Evolutionary conservation across 2,113 vertebrate genomes (phyloP), one percentile per base, ranked within the genome.

Genomic region (Hemiscyllium ocellatum): DNA sequence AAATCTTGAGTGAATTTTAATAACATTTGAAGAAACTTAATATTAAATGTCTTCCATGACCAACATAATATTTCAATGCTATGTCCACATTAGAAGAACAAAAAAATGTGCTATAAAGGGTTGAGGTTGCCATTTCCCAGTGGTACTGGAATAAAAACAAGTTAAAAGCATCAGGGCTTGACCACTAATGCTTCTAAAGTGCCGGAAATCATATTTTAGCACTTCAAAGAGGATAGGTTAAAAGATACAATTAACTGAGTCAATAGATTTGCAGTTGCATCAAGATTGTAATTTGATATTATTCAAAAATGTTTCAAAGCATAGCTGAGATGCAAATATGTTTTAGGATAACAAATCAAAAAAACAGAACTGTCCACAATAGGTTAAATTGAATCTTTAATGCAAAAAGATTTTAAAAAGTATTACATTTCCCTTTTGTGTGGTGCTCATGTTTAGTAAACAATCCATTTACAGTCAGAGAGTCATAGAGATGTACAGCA

Each of bases 41-140:
- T 97, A 96, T 97, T 97, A 97, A 97, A 97, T 97, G 94, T 98
- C 97, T 98, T 97, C 98, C 98, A 98, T 97, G 97, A 98, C 97
- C 98, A 97, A 97, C 97, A 98, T 97, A 97, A 97, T 98, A 98
- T 98, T 98, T 98, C 98, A 98, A 97, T 97, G 97, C 97, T 98
- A 97, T 96, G 97, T 97, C 97, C 95, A 96, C 97, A 97, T 97
- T 97, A 97, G 97, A 98, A 98, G 97, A 98, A 98, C 97, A 98
- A 98, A 97, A 98, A 97, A 97, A 97, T 97, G 97, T 97, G 97
- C 96, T 98, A 97, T 97, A 98, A 98, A 98, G 97, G 97, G 98
- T 97, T 97, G 97, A 97, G 97, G 97, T 97, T 98, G 98, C 96
- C 96, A 96, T 96, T 96, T 98, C 98, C 98, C 96, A 96, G 97